Evolutionary conservation across 2,888 invertebrate species (phyloP).

Genomic region (Tethea ocularis): DNA sequence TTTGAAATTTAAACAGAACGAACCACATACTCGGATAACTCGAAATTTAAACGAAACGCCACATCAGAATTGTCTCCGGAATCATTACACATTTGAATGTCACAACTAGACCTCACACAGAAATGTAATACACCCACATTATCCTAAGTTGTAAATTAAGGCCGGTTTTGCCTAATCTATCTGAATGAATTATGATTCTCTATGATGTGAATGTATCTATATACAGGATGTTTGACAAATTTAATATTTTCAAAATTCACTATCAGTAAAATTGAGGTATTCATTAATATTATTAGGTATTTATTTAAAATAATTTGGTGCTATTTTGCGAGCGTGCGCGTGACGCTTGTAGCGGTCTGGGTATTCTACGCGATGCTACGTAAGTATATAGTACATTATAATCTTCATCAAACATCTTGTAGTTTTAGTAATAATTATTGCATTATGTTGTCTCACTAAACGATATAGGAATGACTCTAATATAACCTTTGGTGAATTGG

Average conservation of each 20-base stretch:
- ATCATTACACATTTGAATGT: slow-evolving; percentile 14
- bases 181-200: slow-evolving; percentile 62
- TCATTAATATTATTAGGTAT: slow-evolving; percentile 48
- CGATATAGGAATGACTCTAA: slow-evolving; percentile 57
- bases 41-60: slow-evolving; percentile 22
- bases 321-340: slow-evolving; percentile 43
- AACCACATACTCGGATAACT: slow-evolving; percentile 18
- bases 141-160: slow-evolving; percentile 68
- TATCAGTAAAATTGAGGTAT: slow-evolving; percentile 59
- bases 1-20: neutral
- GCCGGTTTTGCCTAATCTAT: slow-evolving; percentile 80
- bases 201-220: slow-evolving; percentile 56
- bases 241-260: slow-evolving; percentile 46
- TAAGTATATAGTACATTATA: slow-evolving; percentile 19
- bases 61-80: slow-evolving; percentile 15
- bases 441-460: slow-evolving; percentile 47
- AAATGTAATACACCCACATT: slow-evolving; percentile 47
- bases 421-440: slow-evolving; percentile 53
- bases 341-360: slow-evolving; percentile 31
- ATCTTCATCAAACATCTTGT: slow-evolving; percentile 74
- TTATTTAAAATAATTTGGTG: slow-evolving; percentile 42
- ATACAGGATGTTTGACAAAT: slow-evolving; percentile 77
- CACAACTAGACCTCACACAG: slow-evolving; percentile 38
- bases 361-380: slow-evolving; percentile 22
- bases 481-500: slow-evolving; percentile 56